A percentile compares a stretch with the other conserved stretches of the same genome.
Conservation (phyloP, 2,888 invertebrate species). For the Stegophylla sp. region DNA sequence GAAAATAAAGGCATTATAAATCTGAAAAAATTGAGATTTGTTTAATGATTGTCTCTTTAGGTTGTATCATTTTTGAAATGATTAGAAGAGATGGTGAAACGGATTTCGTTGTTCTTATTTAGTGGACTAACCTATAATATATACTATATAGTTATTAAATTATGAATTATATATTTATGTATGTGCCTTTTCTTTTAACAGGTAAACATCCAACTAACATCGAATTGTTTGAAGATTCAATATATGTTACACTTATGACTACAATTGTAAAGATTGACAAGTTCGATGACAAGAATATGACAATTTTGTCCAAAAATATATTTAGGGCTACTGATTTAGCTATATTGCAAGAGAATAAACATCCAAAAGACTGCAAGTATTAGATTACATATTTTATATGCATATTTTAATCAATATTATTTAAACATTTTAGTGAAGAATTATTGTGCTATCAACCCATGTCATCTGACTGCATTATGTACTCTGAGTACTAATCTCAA, state of each 20-base stretch:
- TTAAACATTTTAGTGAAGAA: conserved; percentile 65
- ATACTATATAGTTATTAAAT: not conserved
- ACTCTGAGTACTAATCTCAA: conserved; percentile 61
- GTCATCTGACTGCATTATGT: conserved; percentile 73
- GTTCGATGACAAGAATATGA: conserved; percentile 65
- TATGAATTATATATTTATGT: not conserved
- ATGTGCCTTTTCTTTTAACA: conserved; percentile 62
- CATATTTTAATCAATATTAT: conserved; percentile 62
- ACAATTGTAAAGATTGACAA: conserved; percentile 67
- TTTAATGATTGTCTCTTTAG: too few relatives aligned
- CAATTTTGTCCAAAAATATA: conserved; percentile 67
- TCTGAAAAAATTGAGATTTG: too few relatives aligned
- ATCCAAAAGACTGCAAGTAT: conserved; percentile 62
- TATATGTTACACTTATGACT: conserved; percentile 73
- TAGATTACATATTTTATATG: conserved; percentile 13
- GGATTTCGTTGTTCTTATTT: too few relatives aligned
- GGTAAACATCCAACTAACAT: conserved; percentile 74
- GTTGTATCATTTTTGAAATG: too few relatives aligned
- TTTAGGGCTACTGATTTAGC: conserved; percentile 71
- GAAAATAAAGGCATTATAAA: too few relatives aligned
- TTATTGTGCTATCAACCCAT: conserved; percentile 71
- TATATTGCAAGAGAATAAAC: conserved; percentile 74
- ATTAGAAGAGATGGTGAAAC: too few relatives aligned
- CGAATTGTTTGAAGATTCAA: conserved; percentile 76
- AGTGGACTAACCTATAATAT: too few relatives aligned